Base-by-base conservation (phyloP, 2,113 vertebrate species). In the Reinhardtius hippoglossoides region DNA sequence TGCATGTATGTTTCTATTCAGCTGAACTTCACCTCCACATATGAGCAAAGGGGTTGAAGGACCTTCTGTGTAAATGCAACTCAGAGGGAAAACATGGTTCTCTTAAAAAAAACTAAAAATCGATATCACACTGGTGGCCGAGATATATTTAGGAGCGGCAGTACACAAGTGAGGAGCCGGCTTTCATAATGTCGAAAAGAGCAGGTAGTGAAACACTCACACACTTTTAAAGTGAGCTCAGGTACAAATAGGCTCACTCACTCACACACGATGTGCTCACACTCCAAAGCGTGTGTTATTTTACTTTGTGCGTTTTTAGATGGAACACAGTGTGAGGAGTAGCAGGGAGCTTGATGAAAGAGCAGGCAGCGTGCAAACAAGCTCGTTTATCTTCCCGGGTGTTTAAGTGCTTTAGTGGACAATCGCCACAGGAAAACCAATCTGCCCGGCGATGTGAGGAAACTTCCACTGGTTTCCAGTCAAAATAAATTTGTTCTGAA, bases 301-400 rank as follows among this genome's bases (percentile, higher is more conserved):
- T 66, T 75, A 56, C 26, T 83, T 66, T 75, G 58, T 78, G 13
- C 18, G 64, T 60, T 65, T 62, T 65, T 66, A 16, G 26, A 59
- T 55, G 55, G 20, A 67, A 66, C 61, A 7, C 1, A 50, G 37
- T 31, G 37, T 31, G 37, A 72, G 26, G 57, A 56, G 31, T 21
- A 67, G 71, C 46, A 72, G 23, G 7, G 50, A 16, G 37, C 42
- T 24, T 50, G 27, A 31, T 20, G 26, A 67, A 24, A 59, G 44
- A 68, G 65, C 31, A 59, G 20, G 18, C 42, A 21, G 20, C 21
- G 35, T 44, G 42, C 24, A 27, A 31, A 18, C 59, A 37, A 42
- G n/a, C 46, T 44, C 20, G 44, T 70, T 65, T 61, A 16, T 20
- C 46, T 7, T 9, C 6, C 5, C 20, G 14, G 18, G 3, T 50